Base-by-base conservation (phyloP, 2,888 invertebrate species). In the Noctua fimbriata region DNA sequence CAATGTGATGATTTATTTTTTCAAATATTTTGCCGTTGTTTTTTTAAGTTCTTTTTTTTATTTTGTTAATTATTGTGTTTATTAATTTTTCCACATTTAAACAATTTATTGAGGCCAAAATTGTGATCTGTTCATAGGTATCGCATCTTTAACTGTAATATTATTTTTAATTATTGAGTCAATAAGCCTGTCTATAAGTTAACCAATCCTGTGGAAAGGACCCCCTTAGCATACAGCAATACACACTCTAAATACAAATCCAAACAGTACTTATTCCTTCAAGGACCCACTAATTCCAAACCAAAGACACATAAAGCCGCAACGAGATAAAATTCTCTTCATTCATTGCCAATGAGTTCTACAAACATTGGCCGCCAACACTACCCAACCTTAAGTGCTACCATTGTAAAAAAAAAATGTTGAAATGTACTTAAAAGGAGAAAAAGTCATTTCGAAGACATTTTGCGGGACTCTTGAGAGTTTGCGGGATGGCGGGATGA, bases 391-490 rank as follows among this genome's bases (percentile, higher is more conserved):
- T 92, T 92, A 93, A 95, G 95, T 94, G 94, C 92, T 89, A 83
- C 88, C 87, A 89, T 92, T 93, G 93, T 94, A 93, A 93, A 91
- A 92, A 92, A 92, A 93, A 92, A 93, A 95, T 93, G 93, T 94
- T 92, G 92, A 94, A 95, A 95, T 92, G 94, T 94, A 94, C 95
- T 95, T 94, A 93, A 92, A 92, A 84, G 77, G 92, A 92, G 92
- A 94, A 94, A 95, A 95, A 95, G 94, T 95, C 94, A 93, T 94
- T 95, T 93, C 88, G 93, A 94, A 96, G 95, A 96, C 94, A 95
- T 96, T 96, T 96, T 94, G 95, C 95, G 92, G 92, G 90, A 93
- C 94, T 93, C 94, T 96, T 93, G 90, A 96, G 95, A 94, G 94
- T 94, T 94, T 94, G 92, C 92, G 92, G 91, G 88, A 87, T 91